Conservation (phyloP, 2,888 invertebrate species). For the Apocheima hispidaria region DNA sequence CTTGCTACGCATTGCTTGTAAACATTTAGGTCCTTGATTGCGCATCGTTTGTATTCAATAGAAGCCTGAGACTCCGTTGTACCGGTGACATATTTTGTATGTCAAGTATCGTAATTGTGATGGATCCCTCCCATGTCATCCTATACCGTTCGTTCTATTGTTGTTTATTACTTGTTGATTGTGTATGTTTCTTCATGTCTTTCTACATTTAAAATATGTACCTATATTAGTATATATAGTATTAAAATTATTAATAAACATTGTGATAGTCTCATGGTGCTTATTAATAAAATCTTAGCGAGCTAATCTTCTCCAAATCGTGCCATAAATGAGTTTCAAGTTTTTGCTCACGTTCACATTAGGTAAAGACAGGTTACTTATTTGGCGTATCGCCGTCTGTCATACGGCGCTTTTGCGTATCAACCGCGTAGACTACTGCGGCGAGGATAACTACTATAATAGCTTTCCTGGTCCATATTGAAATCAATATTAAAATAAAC, state of each 20-base stretch:
- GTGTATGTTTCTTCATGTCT: constrained; percentile 34
- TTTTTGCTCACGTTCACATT: constrained; percentile 61
- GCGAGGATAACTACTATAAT: constrained; percentile 58
- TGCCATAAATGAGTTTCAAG: constrained; percentile 44
- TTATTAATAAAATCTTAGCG: constrained; percentile 24
- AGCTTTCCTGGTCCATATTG: constrained; percentile 50
- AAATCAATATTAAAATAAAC: neutral
- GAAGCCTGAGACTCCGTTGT: constrained; percentile 51
- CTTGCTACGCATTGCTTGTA: constrained; percentile 50
- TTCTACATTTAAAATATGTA: constrained; percentile 15
- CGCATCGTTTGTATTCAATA: constrained; percentile 63
- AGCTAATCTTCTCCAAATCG: constrained; percentile 39
- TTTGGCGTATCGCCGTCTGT: constrained; percentile 58
- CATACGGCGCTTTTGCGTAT: constrained; percentile 50
- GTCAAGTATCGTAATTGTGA: constrained; percentile 63
- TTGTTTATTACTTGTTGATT: constrained; percentile 55
- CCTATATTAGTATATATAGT: neutral
- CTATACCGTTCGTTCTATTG: constrained; percentile 57
- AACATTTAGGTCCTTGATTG: constrained; percentile 59
- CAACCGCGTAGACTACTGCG: constrained; percentile 48
- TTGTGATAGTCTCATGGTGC: no score
- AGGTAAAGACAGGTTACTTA: constrained; percentile 70
- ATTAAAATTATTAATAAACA: no score
- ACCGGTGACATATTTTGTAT: constrained; percentile 52
- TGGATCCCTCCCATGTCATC: constrained; percentile 61